Base-by-base conservation (phyloP, 1,140 invertebrate genomes). In the Euwallacea fornicatus region DNA sequence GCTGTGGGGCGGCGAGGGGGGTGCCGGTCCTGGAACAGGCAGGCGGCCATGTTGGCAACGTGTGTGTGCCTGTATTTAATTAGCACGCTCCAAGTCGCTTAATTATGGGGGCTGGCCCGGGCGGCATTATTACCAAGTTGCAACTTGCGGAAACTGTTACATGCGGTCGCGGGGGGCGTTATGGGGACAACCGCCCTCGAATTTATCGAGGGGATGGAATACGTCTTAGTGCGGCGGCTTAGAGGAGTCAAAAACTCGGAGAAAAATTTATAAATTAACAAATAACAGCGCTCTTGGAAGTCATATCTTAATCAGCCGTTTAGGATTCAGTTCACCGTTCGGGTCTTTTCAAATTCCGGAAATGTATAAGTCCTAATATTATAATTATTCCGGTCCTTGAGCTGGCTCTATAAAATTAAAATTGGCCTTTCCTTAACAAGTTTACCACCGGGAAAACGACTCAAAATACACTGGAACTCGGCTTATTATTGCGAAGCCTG, bases 51-150 rank as follows among this genome's bases (percentile, higher is more conserved):
- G 68, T 78, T 79, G 78, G 76, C 75, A 76, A 76, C 77, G 75
- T 79, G 77, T 78, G 75, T 76, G 77, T 75, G 69, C 69, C 73
- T 76, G 76, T 78, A 79, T 79, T 79, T 79, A 79, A 79, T 79
- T 79, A 79, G 76, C 75, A 73, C 71, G 76, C 76, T 77, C 74
- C 76, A 66, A 73, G 61, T 76, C 74, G 78, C 76, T 79, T 78
- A 79, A 79, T 79, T 79, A 78, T 71, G 74, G 71, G 75, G 78
- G 77, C 76, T 73, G 77, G 73, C 72, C 76, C 71, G 76, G 77
- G 76, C 74, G 73, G 77, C 76, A 79, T 79, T 79, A 79, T 78
- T 77, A 77, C 78, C 65, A 77, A 77, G 74, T 71, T 76, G 75
- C 74, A 75, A 77, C 76, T 75, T 74, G 73, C 70, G 76, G 76